phyloP scores from a whole-genome alignment of 2,797 vertebrate genomes.

The Anomalospiza imberbis region DNA sequence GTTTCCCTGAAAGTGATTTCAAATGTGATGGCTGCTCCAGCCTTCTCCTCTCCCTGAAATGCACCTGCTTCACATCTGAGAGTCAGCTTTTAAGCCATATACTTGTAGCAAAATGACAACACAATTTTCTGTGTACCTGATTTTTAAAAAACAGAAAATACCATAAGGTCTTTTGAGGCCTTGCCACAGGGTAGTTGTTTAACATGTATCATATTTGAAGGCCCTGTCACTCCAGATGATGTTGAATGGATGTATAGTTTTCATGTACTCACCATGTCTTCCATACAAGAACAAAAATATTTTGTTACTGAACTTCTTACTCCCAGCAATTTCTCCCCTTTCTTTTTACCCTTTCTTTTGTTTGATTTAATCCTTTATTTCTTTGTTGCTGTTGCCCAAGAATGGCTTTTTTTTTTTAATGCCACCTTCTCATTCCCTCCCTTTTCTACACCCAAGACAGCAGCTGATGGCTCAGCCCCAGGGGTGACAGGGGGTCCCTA shows the following conservation, averaged over 20 bases:
- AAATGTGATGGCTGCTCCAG: neutral
- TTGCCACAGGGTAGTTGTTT: constrained; percentile 63
- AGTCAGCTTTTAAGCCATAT: neutral
- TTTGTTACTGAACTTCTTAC: constrained; percentile 34
- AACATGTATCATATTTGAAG: constrained; percentile 61
- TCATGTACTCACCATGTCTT: constrained; percentile 38
- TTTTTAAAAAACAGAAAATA: constrained; percentile 69
- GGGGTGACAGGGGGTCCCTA: neutral
- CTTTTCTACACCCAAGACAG: neutral
- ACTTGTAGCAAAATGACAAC: constrained; percentile 61
- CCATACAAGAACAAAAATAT: constrained; percentile 45
- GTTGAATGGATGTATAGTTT: constrained; percentile 37
- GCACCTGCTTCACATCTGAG: constrained; percentile 23
- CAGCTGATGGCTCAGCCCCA: neutral
- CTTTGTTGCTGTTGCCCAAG: neutral
- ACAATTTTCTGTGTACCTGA: constrained; percentile 57
- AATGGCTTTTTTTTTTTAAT: constrained; percentile 13
- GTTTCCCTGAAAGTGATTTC: neutral
- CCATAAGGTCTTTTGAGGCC: constrained; percentile 58
- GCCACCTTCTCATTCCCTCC: neutral
- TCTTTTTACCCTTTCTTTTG: constrained; percentile 34
- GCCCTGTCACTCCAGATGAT: constrained; percentile 44
- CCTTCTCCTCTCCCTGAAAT: constrained; percentile 8
- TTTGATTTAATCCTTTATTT: constrained; percentile 31
- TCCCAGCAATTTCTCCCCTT: constrained; percentile 28